Evolutionary conservation across 2,797 vertebrate species (phyloP), one percentile per base, ranked within the genome.

Genomic region (Schizothorax lantsangensis): DNA sequence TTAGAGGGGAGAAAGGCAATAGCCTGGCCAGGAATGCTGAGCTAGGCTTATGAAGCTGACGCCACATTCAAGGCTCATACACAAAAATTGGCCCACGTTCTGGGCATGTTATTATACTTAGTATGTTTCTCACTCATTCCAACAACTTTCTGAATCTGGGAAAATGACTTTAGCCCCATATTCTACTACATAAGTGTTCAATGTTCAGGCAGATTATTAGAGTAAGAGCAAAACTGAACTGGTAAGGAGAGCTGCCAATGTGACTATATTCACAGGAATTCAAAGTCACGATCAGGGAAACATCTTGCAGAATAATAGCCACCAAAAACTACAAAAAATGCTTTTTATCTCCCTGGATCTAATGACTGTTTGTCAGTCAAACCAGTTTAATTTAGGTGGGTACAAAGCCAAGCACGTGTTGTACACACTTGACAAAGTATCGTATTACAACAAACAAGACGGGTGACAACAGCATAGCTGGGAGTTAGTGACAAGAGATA

Each of bases 1-100:
- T 84, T 75, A 38, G 30, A 57, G 26, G 54, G 43, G 40, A 71
- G 57, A 74, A 68, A 68, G 64, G n/a, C 64, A 81, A 86, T 69
- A 81, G 38, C 33, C 40, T 64, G 47, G 78, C 77, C 30, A 80
- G 59, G 71, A 84, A 69, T 57, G 73, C 88, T 45, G 52, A 84
- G 71, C 74, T 66, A 21, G 74, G 66, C 80, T 83, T 85, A 87
- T 45, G 72, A 77, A 88, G 75, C 84, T 86, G 80, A 84, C 5
- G 21, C 64, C 85, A 78, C 38, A 71, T 83, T 89, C 45, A 79
- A 84, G 72, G 59, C 82, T 66, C 47, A 40, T 49, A 84, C 78
- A 81, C n/a, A 77, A 45, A 66, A 81, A 14, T 40, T 82, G 85
- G 79, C 64, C 26, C 4, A 69, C 23, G 14, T 47, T 84, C 79